These are phyloP conservation scores for Noctuana brunneofusca DNA, from an alignment of 2,888 invertebrate genomes.

Conservation along the genomic window DNA sequence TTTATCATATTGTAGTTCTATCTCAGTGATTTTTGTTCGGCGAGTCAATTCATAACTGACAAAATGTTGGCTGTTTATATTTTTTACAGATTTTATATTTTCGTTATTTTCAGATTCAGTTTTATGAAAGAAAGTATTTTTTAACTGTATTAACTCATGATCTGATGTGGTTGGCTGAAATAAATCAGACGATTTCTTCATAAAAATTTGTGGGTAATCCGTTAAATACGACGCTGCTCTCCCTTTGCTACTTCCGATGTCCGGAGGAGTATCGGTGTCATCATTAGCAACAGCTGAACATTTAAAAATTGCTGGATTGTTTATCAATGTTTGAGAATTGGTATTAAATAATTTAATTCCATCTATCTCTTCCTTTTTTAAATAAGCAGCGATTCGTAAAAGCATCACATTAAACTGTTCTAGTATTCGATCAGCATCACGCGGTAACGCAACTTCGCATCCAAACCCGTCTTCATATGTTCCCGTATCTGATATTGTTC, in stretches of 20 bases:
- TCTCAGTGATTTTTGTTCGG: constrained; percentile 7
- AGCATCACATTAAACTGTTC: constrained; percentile 74
- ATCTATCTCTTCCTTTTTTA: constrained; percentile 51
- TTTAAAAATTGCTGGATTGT: constrained; percentile 37
- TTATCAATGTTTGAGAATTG: constrained; percentile 37
- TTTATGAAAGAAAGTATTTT: constrained; percentile 15
- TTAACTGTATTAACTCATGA: constrained; percentile 23
- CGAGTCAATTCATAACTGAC: constrained; percentile 16
- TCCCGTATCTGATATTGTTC: constrained; percentile 52
- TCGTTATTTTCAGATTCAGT: constrained; percentile 11
- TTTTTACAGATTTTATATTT: constrained; percentile 4
- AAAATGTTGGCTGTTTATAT: constrained; percentile 12
- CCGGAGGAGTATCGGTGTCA: constrained; percentile 58
- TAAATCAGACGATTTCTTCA: constrained; percentile 56
- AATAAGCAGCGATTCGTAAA: constrained; percentile 61
- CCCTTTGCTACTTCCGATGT: constrained; percentile 56
- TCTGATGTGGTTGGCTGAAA: constrained; percentile 11
- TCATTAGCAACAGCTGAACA: constrained; percentile 44
- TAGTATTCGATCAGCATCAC: constrained; percentile 68
- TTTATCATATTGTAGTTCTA: constrained; percentile 4
- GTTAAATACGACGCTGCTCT: constrained; percentile 64
- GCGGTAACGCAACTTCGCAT: constrained; percentile 62
- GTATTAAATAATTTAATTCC: constrained; percentile 43
- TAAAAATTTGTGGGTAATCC: constrained; percentile 74
- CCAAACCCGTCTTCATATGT: constrained; percentile 67